Percentiles rank a stretch among this genome's conserved stretches.
phyloP scores from a whole-genome alignment of 2,113 vertebrate genomes.

The Salvelinus fontinalis region DNA sequence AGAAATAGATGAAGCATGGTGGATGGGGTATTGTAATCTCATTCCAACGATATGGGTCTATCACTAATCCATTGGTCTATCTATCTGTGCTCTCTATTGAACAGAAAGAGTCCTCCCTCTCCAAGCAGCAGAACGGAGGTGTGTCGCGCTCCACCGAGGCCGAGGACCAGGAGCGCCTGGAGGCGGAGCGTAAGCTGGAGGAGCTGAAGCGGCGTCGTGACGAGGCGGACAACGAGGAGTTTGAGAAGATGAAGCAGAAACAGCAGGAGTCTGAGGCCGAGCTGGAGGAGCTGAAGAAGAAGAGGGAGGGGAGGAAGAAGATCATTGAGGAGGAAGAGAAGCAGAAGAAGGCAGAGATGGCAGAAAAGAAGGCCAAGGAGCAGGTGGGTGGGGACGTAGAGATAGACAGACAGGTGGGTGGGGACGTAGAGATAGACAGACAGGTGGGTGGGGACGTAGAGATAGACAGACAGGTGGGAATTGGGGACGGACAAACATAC shows the following conservation, averaged over 20 bases:
- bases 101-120: constrained; percentile 20
- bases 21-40: too few species aligned
- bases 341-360: constrained; percentile 84
- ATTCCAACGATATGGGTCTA: too few species aligned
- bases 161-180: constrained; percentile 75
- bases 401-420: neutral
- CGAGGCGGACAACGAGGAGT: constrained; percentile 80
- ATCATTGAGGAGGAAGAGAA: constrained; percentile 91
- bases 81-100: constrained; percentile 53
- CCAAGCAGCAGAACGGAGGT: constrained; percentile 78
- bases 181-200: constrained; percentile 82
- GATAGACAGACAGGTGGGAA: too few species aligned
- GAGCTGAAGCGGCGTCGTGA: constrained; percentile 84
- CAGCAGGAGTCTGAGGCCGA: constrained; percentile 86
- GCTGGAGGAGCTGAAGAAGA: constrained; percentile 91
- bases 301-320: constrained; percentile 90
- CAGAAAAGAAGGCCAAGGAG: constrained; percentile 85
- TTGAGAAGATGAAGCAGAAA: constrained; percentile 92
- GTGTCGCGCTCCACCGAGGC: constrained; percentile 48
- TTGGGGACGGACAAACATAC: too few species aligned
- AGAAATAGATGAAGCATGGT: too few species aligned
- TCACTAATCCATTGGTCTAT: too few species aligned
- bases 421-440: neutral
- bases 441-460: too few species aligned
- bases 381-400: constrained; percentile 70